A percentile compares a stretch with the other conserved stretches of the same genome.
Evolutionary conservation across 2,888 invertebrate genomes (phyloP).

Genomic region (Ormia ochracea): DNA sequence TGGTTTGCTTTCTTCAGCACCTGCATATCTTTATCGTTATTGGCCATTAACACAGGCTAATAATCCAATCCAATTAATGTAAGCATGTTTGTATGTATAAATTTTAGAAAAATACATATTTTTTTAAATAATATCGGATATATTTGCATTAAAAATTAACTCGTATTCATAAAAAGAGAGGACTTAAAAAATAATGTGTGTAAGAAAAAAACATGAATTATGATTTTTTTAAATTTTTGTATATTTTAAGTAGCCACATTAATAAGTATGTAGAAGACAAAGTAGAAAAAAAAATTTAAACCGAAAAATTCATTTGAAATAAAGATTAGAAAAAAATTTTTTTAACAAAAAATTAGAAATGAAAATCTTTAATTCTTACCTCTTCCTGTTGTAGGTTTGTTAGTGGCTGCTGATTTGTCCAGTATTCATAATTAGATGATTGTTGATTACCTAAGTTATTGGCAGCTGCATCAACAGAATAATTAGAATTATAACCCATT

Average conservation of each 20-base stretch:
- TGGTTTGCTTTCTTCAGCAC: slow-evolving; percentile 11
- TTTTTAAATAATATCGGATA: neutral
- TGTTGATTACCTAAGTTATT: slow-evolving; percentile 24
- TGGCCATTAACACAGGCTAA: slow-evolving; percentile 23
- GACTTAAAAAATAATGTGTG: slow-evolving; percentile 5
- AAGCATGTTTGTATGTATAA: slow-evolving; percentile 51
- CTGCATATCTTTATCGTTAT: slow-evolving; percentile 8
- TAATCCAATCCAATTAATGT: slow-evolving; percentile 10
- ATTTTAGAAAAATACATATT: slow-evolving; percentile 33
- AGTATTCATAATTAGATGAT: slow-evolving; percentile 67
- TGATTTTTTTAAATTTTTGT: neutral
- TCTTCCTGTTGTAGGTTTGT: slow-evolving; percentile 6
- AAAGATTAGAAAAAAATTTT: neutral
- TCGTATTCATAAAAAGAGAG: slow-evolving; percentile 1
- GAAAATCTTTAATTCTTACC: slow-evolving; percentile 20
- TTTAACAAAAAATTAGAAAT: neutral
- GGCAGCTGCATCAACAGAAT: slow-evolving; percentile 31
- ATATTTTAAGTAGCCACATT: slow-evolving; percentile 32
- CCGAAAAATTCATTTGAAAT: slow-evolving; percentile 13
- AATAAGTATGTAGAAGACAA: slow-evolving; percentile 1
- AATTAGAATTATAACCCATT: slow-evolving; percentile 35
- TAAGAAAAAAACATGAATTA: neutral
- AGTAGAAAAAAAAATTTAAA: neutral
- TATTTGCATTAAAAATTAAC: neutral
- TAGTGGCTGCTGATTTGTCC: slow-evolving; percentile 64